Evolutionary conservation across 2,888 invertebrate genomes (phyloP).

Genomic region (Drosophila parthenogenetica): DNA sequence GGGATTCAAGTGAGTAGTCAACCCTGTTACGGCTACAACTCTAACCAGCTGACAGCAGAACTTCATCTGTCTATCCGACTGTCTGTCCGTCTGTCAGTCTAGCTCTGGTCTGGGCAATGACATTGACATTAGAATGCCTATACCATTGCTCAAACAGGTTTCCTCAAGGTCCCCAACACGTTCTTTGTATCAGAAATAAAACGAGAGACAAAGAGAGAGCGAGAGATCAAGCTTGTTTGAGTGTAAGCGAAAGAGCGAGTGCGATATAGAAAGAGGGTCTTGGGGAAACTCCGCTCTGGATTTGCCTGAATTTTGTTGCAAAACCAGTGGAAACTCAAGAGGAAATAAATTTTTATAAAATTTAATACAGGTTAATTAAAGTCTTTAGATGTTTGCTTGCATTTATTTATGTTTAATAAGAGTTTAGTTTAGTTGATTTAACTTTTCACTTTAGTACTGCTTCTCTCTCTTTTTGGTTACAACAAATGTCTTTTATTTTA

Average conservation of each 20-base stretch:
- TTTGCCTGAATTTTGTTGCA: constrained; percentile 19
- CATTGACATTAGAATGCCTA: constrained; percentile 85
- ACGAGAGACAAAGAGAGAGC: background rate
- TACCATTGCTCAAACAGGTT: constrained; percentile 80
- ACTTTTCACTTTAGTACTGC: too few relatives aligned
- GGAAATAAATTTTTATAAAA: background rate
- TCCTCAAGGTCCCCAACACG: constrained; percentile 82
- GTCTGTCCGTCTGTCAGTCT: constrained; percentile 34
- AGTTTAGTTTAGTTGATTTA: background rate
- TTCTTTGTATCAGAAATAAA: constrained; percentile 31
- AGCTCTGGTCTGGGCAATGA: constrained; percentile 74
- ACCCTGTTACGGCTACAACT: constrained; percentile 4
- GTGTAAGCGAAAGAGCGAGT: background rate
- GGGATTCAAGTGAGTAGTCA: constrained; percentile 92
- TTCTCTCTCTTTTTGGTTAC: background rate
- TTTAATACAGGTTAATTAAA: constrained; percentile 5
- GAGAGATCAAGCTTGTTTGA: background rate
- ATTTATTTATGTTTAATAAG: background rate
- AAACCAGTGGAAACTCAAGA: constrained; percentile 16
- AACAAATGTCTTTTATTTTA: too few relatives aligned
- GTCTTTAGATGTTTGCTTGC: background rate
- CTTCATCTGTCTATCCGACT: constrained; percentile 13
- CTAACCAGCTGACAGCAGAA: constrained; percentile 32
- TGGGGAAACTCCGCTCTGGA: constrained; percentile 21
- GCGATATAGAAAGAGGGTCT: too few relatives aligned